Evolutionary conservation across 2,797 vertebrate species (phyloP).

Genomic region (Chrosomus eos): DNA sequence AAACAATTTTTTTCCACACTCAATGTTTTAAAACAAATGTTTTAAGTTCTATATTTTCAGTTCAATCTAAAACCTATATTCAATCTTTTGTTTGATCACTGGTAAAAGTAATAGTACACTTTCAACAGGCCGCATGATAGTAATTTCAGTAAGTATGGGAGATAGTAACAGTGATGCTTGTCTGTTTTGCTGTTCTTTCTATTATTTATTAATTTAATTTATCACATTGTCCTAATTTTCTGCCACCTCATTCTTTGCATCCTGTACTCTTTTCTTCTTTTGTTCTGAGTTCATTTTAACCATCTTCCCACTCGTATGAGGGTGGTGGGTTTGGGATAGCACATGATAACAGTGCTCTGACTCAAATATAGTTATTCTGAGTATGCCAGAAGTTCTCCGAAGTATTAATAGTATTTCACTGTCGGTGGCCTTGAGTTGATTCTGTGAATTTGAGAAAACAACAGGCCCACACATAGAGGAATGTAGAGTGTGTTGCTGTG

Average conservation of each 20-base stretch:
- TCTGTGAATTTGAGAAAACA: constrained; percentile 35
- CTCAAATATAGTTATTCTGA: constrained; percentile 35
- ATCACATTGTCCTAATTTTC: not conserved
- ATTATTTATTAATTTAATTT: not conserved
- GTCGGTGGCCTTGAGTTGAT: constrained; percentile 38
- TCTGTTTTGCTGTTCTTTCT: not conserved
- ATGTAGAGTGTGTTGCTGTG: constrained; percentile 22
- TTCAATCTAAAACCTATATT: too few species aligned
- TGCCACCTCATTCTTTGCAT: not conserved
- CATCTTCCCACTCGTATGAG: constrained; percentile 3
- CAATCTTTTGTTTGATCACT: not conserved
- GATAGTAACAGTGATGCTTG: not conserved
- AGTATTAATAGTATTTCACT: constrained; percentile 46
- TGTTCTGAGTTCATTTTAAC: constrained; percentile 3
- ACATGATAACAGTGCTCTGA: constrained; percentile 33
- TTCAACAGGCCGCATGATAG: not conserved
- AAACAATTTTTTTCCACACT: constrained; percentile 21
- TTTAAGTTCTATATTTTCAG: not conserved
- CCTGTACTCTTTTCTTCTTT: not conserved
- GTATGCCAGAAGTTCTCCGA: constrained; percentile 15
- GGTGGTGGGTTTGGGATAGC: constrained; percentile 41
- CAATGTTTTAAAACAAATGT: not conserved
- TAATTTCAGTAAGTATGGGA: not conserved
- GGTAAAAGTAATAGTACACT: too few species aligned
- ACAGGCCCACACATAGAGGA: constrained; percentile 38